Evolutionary conservation across 2,113 vertebrate genomes (phyloP).

Genomic region (Mustela lutreola): DNA sequence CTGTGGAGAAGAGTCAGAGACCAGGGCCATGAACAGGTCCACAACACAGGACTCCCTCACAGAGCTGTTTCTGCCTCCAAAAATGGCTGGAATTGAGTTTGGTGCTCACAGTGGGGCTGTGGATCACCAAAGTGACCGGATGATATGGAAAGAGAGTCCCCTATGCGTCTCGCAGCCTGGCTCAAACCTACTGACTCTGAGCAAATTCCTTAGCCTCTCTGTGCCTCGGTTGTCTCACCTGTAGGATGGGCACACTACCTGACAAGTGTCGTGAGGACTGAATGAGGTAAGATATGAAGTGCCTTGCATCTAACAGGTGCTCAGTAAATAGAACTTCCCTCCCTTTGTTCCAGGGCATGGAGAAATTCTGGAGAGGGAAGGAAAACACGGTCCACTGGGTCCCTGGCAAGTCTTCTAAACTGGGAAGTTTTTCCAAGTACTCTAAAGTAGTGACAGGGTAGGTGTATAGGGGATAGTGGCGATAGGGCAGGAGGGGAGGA

Average conservation of each 20-base stretch:
- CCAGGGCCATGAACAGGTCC: not conserved
- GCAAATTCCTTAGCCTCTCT: not conserved
- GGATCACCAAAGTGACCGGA: not conserved
- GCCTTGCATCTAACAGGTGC: not conserved
- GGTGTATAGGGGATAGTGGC: not conserved
- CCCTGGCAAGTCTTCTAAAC: not conserved
- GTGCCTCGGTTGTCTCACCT: not conserved
- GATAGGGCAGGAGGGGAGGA: not conserved
- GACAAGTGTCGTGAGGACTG: not conserved
- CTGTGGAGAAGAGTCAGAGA: not conserved
- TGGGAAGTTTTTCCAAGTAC: not conserved
- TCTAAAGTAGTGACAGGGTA: not conserved
- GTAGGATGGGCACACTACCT: not conserved
- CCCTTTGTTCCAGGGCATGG: not conserved
- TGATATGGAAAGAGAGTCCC: not conserved
- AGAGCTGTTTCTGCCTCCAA: not conserved
- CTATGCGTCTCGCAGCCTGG: not conserved
- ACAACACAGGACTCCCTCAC: not conserved
- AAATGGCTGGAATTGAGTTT: not conserved
- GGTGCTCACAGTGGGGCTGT: not conserved
- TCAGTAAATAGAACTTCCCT: not conserved
- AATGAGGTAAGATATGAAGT: not conserved
- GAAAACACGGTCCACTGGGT: not conserved
- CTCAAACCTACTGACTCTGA: not conserved
- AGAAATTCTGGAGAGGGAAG: constrained; percentile 32